Conservation (phyloP, 2,888 invertebrate genomes). For the Mythimna loreyi region DNA sequence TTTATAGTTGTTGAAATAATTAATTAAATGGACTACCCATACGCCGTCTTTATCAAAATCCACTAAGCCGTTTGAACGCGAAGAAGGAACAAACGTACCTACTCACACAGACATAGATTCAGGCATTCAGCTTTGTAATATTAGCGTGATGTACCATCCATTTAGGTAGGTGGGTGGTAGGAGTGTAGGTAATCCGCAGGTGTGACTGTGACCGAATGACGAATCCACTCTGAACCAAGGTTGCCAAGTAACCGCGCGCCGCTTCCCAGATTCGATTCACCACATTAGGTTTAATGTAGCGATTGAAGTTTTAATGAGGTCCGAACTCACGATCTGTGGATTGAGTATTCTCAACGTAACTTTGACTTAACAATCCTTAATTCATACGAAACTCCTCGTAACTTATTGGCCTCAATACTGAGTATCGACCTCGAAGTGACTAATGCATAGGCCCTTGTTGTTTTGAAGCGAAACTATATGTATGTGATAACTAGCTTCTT, state of each 20-base stretch:
- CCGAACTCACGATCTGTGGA: conserved; percentile 51
- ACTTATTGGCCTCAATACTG: conserved; percentile 47
- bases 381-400: conserved; percentile 31
- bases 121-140: too few relatives aligned
- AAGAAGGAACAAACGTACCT: too few relatives aligned
- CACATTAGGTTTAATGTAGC: conserved; percentile 55
- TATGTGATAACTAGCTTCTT: conserved; percentile 1
- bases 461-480: conserved; percentile 14
- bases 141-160: not conserved
- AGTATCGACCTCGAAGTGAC: conserved; percentile 25
- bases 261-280: conserved; percentile 48
- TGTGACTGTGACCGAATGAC: conserved; percentile 22
- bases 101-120: too few relatives aligned
- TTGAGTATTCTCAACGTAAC: conserved; percentile 42
- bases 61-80: too few relatives aligned
- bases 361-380: conserved; percentile 41
- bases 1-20: too few relatives aligned
- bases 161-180: not conserved
- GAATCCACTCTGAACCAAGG: conserved; percentile 32
- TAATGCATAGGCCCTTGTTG: conserved; percentile 19
- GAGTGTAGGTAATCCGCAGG: conserved; percentile 8
- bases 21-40: too few relatives aligned
- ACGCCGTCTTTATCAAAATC: too few relatives aligned
- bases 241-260: conserved; percentile 17
- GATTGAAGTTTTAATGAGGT: conserved; percentile 53